Conservation (phyloP, 2,797 vertebrate species). For the Pipistrellus pipistrellus region DNA sequence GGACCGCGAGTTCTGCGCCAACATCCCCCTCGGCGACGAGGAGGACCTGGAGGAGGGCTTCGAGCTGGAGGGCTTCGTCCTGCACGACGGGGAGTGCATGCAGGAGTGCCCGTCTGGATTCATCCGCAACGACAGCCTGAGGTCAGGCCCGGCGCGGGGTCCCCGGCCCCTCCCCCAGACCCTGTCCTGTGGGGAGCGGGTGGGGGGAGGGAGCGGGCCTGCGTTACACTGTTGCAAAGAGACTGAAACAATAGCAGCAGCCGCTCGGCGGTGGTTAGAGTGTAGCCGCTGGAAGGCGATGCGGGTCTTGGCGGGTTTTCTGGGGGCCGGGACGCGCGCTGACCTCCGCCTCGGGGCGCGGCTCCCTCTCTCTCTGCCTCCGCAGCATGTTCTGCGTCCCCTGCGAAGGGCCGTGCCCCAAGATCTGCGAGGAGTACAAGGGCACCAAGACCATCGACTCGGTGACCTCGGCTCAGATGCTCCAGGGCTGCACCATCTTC, state of each 20-base stretch:
- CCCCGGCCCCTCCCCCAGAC: accelerated
- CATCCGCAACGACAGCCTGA: conserved; percentile 94
- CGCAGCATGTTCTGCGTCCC: conserved; percentile 96
- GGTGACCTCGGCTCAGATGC: conserved; percentile 95
- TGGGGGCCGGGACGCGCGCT: too few relatives aligned
- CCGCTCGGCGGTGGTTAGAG: too few relatives aligned
- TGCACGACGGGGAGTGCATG: conserved; percentile 97
- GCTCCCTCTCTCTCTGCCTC: too few relatives aligned
- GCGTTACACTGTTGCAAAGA: too few relatives aligned
- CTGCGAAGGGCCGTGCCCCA: conserved; percentile 97
- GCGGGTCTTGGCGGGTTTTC: too few relatives aligned
- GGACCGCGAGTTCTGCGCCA: conserved; percentile 94
- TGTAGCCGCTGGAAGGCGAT: too few relatives aligned
- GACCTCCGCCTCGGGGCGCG: too few relatives aligned
- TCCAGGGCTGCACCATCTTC: conserved; percentile 97
- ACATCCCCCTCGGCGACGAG: conserved; percentile 89
- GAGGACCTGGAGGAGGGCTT: conserved; percentile 87
- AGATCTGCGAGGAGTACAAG: conserved; percentile 91
- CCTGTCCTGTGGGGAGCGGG: too few relatives aligned
- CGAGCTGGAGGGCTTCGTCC: conserved; percentile 93
- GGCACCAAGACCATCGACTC: conserved; percentile 94
- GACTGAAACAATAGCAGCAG: too few relatives aligned
- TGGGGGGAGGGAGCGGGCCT: too few relatives aligned
- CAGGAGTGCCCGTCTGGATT: conserved; percentile 96
- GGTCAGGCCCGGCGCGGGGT: conserved; percentile 86